These are phyloP conservation scores for Serripes groenlandicus DNA, from an alignment of 2,888 invertebrate species.

Conservation along the genomic window DNA sequence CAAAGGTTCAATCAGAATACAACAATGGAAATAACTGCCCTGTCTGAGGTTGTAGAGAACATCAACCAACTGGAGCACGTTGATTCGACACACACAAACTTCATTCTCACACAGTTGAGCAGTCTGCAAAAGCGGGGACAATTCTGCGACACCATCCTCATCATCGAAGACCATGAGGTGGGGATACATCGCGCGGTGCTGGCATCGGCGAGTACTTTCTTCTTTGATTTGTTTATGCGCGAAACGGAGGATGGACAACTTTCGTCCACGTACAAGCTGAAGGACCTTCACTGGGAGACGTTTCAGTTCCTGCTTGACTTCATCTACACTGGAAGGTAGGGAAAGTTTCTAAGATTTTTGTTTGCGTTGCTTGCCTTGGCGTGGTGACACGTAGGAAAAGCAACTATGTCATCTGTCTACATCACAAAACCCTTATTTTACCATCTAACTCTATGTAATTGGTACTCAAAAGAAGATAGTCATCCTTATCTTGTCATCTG, in stretches of 20 bases:
- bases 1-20: background rate
- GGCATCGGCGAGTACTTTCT: constrained; percentile 92
- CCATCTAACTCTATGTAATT: no score
- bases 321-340: constrained; percentile 92
- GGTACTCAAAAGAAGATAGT: no score
- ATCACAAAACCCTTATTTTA: no score
- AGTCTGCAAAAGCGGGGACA: constrained; percentile 94
- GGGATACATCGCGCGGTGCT: constrained; percentile 93
- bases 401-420: no score
- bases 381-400: no score
- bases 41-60: background rate
- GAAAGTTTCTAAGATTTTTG: no score
- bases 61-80: constrained; percentile 35
- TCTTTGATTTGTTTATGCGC: constrained; percentile 91
- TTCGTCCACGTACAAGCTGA: constrained; percentile 88
- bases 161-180: constrained; percentile 91
- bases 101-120: constrained; percentile 88
- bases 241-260: constrained; percentile 84
- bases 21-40: background rate
- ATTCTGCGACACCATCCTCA: constrained; percentile 94
- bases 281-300: constrained; percentile 90
- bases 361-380: no score
- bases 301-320: constrained; percentile 93
- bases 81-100: constrained; percentile 33
- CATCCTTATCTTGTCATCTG: no score